phyloP scores from a whole-genome alignment of 1,140 invertebrate species.

The Elymnias hypermnestra region DNA sequence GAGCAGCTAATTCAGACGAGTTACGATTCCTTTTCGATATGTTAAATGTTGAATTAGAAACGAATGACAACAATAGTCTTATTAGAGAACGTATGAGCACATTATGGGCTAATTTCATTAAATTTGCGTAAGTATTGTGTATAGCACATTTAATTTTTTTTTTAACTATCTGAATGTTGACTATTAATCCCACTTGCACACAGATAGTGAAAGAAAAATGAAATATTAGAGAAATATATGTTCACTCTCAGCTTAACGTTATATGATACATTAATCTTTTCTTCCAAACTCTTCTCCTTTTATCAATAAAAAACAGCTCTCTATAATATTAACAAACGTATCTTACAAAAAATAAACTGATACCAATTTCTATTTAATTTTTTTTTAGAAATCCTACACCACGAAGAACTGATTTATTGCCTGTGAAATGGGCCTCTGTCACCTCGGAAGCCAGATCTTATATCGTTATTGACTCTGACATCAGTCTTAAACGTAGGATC shows the following conservation, averaged over 20 bases:
- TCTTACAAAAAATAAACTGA: no score
- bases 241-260: no score
- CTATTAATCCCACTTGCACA: no score
- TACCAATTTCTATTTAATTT: no score
- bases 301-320: no score
- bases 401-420: slow-evolving; percentile 30
- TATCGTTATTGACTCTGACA: slow-evolving; percentile 43
- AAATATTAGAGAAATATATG: no score
- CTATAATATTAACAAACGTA: no score
- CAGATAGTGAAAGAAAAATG: no score
- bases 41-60: slow-evolving; percentile 9
- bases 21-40: slow-evolving; percentile 49
- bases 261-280: no score
- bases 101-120: slow-evolving; percentile 59
- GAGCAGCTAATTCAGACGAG: slow-evolving; percentile 42
- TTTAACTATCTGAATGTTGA: no score
- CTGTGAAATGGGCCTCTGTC: slow-evolving; percentile 41
- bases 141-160: no score
- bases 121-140: slow-evolving; percentile 53
- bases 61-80: slow-evolving; percentile 31
- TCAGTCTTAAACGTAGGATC: slow-evolving; percentile 38
- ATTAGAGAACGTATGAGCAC: slow-evolving; percentile 36
- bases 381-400: slow-evolving; percentile 60
- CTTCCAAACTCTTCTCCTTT: no score
- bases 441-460: slow-evolving; percentile 38